A percentile compares a stretch with the other conserved stretches of the same genome.
Conservation (phyloP, 2,888 invertebrate genomes). For the Anarsia innoxiella region DNA sequence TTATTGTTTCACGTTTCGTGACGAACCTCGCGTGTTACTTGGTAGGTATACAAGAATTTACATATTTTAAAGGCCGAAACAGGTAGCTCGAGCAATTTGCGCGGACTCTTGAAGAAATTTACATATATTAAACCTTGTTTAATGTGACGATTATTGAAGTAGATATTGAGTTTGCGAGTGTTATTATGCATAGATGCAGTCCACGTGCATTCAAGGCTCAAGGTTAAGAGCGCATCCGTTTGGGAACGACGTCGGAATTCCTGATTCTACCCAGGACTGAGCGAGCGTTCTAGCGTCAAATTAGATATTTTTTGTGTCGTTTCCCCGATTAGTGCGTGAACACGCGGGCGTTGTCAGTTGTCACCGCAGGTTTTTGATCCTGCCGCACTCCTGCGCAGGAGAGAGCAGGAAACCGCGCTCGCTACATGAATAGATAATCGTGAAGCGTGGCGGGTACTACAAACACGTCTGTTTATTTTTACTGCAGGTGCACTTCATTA, state of each 20-base stretch:
- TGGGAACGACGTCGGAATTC: slow-evolving; percentile 43
- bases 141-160: too few relatives aligned
- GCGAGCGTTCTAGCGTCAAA: slow-evolving; percentile 42
- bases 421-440: slow-evolving; percentile 47
- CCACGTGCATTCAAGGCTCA: slow-evolving; percentile 53
- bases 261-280: slow-evolving; percentile 32
- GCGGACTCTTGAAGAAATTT: too few relatives aligned
- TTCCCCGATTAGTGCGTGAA: slow-evolving; percentile 21
- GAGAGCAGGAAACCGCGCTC: slow-evolving; percentile 38
- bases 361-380: slow-evolving; percentile 36
- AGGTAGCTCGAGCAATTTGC: slow-evolving; percentile 13
- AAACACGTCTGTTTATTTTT: slow-evolving; percentile 24
- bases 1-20: slow-evolving; percentile 13
- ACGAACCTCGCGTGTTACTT: slow-evolving; percentile 16
- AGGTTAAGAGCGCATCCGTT: slow-evolving; percentile 38
- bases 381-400: slow-evolving; percentile 30
- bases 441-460: slow-evolving; percentile 27
- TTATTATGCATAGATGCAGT: too few relatives aligned
- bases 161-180: too few relatives aligned
- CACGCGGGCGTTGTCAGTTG: slow-evolving; percentile 24
- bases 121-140: too few relatives aligned
- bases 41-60: slow-evolving; percentile 19
- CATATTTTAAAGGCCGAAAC: slow-evolving; percentile 24
- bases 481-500: slow-evolving; percentile 19
- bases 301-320: slow-evolving; percentile 41